A percentile compares a stretch with the other conserved stretches of the same genome.
Conservation (phyloP, 2,113 vertebrate genomes). For the Entomyzon cyanotis region DNA sequence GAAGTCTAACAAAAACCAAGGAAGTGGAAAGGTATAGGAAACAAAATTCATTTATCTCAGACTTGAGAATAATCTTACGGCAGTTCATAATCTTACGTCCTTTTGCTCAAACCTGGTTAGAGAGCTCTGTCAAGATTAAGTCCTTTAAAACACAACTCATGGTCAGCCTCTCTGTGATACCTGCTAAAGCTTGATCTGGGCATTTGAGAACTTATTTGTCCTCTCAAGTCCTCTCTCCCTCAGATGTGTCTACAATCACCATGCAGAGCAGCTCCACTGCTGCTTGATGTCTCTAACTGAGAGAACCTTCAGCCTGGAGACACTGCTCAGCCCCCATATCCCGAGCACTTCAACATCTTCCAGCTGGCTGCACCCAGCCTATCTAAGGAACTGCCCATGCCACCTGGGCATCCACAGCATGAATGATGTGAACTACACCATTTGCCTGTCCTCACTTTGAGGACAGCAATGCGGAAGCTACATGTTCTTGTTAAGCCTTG, state of each 20-base stretch:
- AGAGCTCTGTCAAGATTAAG: not conserved
- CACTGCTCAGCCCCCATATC: fast-evolving
- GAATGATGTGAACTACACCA: fast-evolving
- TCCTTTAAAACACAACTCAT: not conserved
- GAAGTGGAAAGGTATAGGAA: not conserved
- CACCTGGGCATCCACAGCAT: fast-evolving
- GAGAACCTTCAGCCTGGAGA: not conserved
- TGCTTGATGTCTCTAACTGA: fast-evolving
- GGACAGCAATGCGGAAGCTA: not conserved
- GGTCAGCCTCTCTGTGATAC: not conserved
- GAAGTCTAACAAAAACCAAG: not conserved
- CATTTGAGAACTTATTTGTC: not conserved
- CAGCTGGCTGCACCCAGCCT: not conserved
- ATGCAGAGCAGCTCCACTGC: not conserved
- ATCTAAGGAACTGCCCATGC: not conserved
- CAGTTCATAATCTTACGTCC: not conserved
- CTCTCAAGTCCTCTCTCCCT: not conserved
- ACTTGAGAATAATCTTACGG: not conserved
- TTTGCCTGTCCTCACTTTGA: not conserved
- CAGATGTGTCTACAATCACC: fast-evolving
- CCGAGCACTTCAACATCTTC: not conserved
- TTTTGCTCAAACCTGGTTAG: not conserved
- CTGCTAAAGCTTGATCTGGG: not conserved
- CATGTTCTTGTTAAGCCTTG: not conserved
- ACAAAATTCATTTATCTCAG: not conserved